Evolutionary conservation across 2,113 vertebrate species (phyloP).

Genomic region (Perca flavescens): DNA sequence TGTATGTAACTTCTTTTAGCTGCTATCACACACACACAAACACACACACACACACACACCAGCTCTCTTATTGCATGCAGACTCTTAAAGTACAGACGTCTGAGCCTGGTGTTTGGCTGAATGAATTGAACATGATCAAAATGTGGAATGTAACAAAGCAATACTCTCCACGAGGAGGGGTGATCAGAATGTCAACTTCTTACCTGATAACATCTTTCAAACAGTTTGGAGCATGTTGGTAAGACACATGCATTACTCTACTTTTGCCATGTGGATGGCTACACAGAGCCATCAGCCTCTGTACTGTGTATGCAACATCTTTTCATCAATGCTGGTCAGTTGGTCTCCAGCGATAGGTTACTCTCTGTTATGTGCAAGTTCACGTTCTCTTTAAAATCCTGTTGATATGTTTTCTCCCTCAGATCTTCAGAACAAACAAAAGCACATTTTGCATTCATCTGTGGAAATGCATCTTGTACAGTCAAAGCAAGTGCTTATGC

Average conservation of each 20-base stretch:
- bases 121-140: slow-evolving; percentile 68
- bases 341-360: slow-evolving; percentile 37
- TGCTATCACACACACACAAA: slow-evolving; percentile 64
- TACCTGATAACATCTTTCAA: slow-evolving; percentile 46
- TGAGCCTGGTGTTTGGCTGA: slow-evolving; percentile 65
- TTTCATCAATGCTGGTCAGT: slow-evolving; percentile 32
- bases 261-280: slow-evolving; percentile 66
- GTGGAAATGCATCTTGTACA: slow-evolving; percentile 78
- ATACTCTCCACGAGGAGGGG: slow-evolving; percentile 53
- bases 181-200: slow-evolving; percentile 59
- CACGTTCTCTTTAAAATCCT: slow-evolving; percentile 44
- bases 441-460: slow-evolving; percentile 73
- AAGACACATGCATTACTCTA: slow-evolving; percentile 56
- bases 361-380: slow-evolving; percentile 50
- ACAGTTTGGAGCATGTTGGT: slow-evolving; percentile 63
- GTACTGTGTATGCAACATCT: slow-evolving; percentile 60
- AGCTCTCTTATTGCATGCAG: slow-evolving; percentile 77
- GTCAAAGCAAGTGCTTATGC: slow-evolving; percentile 71
- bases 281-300: slow-evolving; percentile 65
- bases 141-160: slow-evolving; percentile 77
- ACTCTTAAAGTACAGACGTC: slow-evolving; percentile 60
- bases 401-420: slow-evolving; percentile 41
- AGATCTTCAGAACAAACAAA: slow-evolving; percentile 52
- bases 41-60: slow-evolving; percentile 38
- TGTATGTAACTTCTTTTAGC: slow-evolving; percentile 63